These are phyloP conservation scores for Tachysurus fulvidraco DNA, from an alignment of 2,113 vertebrate species.

Conservation along the genomic window DNA sequence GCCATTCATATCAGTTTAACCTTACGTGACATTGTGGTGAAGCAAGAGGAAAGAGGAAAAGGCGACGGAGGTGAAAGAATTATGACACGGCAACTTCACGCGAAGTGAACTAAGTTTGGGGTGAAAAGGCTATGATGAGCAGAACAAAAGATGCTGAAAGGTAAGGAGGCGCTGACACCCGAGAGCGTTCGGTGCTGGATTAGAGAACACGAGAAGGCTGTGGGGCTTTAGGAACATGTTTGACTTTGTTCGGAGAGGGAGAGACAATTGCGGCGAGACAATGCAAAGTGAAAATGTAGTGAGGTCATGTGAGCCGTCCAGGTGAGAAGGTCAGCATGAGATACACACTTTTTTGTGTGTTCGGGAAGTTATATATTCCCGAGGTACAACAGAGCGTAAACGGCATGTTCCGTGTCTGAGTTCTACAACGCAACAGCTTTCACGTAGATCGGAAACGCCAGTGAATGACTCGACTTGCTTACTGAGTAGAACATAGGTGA, in stretches of 20 bases:
- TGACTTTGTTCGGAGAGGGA: slow-evolving; percentile 48
- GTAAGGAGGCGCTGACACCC: slow-evolving; percentile 37
- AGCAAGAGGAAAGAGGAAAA: background rate
- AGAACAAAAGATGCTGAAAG: slow-evolving; percentile 34
- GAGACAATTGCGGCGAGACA: slow-evolving; percentile 26
- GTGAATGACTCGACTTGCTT: background rate
- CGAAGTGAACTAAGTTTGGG: slow-evolving; percentile 20
- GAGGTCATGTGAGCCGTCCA: slow-evolving; percentile 34
- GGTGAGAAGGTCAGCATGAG: slow-evolving; percentile 34
- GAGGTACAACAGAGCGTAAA: background rate
- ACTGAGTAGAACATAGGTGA: background rate
- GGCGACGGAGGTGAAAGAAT: background rate
- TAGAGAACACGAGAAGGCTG: slow-evolving; percentile 51
- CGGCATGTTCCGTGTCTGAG: background rate
- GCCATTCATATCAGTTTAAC: background rate
- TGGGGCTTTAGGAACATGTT: slow-evolving; percentile 48
- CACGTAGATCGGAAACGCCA: background rate
- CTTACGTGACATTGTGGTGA: background rate
- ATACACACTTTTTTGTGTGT: slow-evolving; percentile 11
- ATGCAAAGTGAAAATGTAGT: slow-evolving; percentile 42
- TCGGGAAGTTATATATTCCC: background rate
- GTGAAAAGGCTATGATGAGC: slow-evolving; percentile 43
- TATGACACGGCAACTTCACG: background rate
- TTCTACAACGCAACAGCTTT: background rate
- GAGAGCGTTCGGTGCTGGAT: slow-evolving; percentile 46